These are phyloP conservation scores for Gallinago media DNA, from an alignment of 2,113 vertebrate genomes.

Conservation along the genomic window DNA sequence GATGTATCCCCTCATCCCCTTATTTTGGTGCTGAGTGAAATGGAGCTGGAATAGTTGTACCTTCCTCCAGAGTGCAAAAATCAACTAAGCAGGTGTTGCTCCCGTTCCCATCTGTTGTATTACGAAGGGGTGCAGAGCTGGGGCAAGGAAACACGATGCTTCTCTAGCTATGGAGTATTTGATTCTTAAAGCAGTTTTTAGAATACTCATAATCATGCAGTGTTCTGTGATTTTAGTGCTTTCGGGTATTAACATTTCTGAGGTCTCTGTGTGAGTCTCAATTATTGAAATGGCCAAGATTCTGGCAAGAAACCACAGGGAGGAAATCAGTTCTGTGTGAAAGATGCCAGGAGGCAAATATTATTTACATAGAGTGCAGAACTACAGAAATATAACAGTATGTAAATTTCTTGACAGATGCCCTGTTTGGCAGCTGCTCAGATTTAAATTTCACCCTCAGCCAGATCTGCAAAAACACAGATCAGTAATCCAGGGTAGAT, in stretches of 20 bases:
- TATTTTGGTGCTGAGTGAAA: background rate
- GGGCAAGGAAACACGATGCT: background rate
- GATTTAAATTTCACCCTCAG: slow-evolving; percentile 50
- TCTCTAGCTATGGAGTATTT: background rate
- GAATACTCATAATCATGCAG: background rate
- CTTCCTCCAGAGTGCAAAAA: background rate
- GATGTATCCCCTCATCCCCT: background rate
- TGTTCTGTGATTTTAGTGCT: slow-evolving; percentile 35
- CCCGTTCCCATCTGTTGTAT: background rate
- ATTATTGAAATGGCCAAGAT: slow-evolving; percentile 65
- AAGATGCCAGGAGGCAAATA: slow-evolving; percentile 68
- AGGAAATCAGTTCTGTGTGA: slow-evolving; percentile 55
- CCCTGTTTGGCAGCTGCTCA: slow-evolving; percentile 65
- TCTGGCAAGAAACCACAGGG: slow-evolving; percentile 70
- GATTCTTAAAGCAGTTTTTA: background rate
- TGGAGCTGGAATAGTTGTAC: background rate
- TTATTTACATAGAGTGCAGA: slow-evolving; percentile 64
- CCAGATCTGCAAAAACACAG: slow-evolving; percentile 55
- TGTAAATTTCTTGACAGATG: slow-evolving; percentile 71
- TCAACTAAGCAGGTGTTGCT: background rate
- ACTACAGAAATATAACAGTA: slow-evolving; percentile 66
- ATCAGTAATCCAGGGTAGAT: slow-evolving; percentile 46
- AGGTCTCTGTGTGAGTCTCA: slow-evolving; percentile 51
- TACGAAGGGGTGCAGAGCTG: background rate
- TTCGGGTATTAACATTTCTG: slow-evolving; percentile 64